phyloP scores from a whole-genome alignment of 2,888 invertebrate species.

The Copidosoma aretas region DNA sequence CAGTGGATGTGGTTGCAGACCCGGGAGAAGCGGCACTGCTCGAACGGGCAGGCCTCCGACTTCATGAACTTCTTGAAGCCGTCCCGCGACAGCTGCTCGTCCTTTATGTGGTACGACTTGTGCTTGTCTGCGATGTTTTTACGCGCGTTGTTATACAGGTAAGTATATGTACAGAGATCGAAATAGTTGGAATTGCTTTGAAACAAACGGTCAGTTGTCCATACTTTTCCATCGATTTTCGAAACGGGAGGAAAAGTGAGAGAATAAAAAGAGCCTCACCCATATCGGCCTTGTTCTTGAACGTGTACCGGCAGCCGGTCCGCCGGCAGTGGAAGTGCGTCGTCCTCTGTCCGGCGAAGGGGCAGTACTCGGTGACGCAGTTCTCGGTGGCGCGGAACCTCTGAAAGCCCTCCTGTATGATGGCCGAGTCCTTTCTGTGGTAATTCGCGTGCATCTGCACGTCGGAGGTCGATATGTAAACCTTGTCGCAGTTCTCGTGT shows the following conservation, averaged over 20 bases:
- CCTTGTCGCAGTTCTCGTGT: slow-evolving; percentile 91
- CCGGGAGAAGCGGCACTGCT: slow-evolving; percentile 90
- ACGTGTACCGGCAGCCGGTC: slow-evolving; percentile 90
- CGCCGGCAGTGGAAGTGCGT: slow-evolving; percentile 97
- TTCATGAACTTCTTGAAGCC: slow-evolving; percentile 99
- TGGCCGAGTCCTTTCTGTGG: slow-evolving; percentile 96
- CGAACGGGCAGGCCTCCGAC: slow-evolving; percentile 90
- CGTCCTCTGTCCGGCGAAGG: slow-evolving; percentile 92
- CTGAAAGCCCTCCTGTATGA: slow-evolving; percentile 97
- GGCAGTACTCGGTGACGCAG: slow-evolving; percentile 89
- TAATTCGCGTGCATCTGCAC: slow-evolving; percentile 99
- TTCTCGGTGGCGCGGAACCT: slow-evolving; percentile 95
- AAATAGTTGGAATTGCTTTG: too few species aligned
- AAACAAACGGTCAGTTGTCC: too few species aligned
- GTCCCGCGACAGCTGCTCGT: slow-evolving; percentile 92
- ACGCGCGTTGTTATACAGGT: too few species aligned
- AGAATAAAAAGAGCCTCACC: slow-evolving; percentile 69
- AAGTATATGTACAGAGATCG: too few species aligned
- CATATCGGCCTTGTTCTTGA: slow-evolving; percentile 99
- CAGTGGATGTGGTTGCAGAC: slow-evolving; percentile 99
- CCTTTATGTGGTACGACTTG: slow-evolving; percentile 97
- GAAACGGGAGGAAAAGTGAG: slow-evolving; percentile 8
- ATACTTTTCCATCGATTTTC: too few species aligned
- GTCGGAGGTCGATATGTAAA: slow-evolving; percentile 97
- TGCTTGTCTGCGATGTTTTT: slow-evolving; percentile 83